A percentile compares a stretch with the other conserved stretches of the same genome.
Conservation (phyloP, 2,888 invertebrate genomes). For the Pollenia griseotomentosa region DNA sequence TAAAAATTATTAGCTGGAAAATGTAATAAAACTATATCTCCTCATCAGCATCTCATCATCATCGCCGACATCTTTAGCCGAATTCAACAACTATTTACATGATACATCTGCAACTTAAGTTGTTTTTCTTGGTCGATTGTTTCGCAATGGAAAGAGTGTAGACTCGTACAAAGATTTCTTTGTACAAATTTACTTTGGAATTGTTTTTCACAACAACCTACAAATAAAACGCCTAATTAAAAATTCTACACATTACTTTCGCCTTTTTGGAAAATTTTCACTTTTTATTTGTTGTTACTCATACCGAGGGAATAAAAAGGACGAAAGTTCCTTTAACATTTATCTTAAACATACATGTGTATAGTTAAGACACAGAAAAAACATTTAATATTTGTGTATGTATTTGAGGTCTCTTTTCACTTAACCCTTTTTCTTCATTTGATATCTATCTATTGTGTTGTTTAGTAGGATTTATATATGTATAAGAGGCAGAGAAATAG, state of each 20-base stretch:
- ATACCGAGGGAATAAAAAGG: background rate
- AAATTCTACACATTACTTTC: slow-evolving; percentile 79
- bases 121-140: background rate
- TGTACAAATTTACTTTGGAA: slow-evolving; percentile 6
- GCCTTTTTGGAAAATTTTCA: slow-evolving; percentile 78
- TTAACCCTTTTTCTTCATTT: slow-evolving; percentile 50
- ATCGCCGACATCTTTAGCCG: slow-evolving; percentile 18
- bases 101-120: slow-evolving; percentile 29
- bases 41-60: slow-evolving; percentile 6
- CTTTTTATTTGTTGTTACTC: slow-evolving; percentile 64
- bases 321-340: background rate
- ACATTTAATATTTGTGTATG: slow-evolving; percentile 53
- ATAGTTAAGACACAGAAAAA: background rate
- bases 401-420: slow-evolving; percentile 49
- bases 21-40: slow-evolving; percentile 48
- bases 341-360: background rate
- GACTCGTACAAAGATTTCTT: background rate
- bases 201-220: slow-evolving; percentile 64
- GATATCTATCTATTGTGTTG: slow-evolving; percentile 25
- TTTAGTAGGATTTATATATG: slow-evolving; percentile 7
- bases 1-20: slow-evolving; percentile 47
- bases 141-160: background rate
- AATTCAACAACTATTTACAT: slow-evolving; percentile 26
- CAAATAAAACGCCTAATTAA: slow-evolving; percentile 78
- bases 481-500: slow-evolving; percentile 11